These are phyloP conservation scores for Microctonus hyperodae DNA, from an alignment of 2,888 invertebrate species.

Conservation along the genomic window DNA sequence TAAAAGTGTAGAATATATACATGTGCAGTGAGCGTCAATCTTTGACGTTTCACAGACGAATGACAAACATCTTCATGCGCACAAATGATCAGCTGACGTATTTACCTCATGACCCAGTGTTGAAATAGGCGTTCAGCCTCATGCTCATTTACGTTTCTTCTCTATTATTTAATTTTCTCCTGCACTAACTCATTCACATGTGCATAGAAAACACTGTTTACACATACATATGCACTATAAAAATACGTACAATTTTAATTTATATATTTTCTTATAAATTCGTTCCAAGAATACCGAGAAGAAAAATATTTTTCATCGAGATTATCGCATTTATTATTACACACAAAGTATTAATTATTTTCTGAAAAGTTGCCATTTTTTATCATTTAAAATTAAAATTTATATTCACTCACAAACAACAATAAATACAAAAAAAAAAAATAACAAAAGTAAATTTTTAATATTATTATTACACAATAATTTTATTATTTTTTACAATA, in stretches of 20 bases:
- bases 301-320: not conserved
- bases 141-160: not conserved
- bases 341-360: not conserved
- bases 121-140: slow-evolving; percentile 15
- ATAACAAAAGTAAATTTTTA: no score
- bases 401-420: not conserved
- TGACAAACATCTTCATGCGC: not conserved
- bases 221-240: not conserved
- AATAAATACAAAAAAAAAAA: no score
- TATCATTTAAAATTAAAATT: not conserved
- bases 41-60: not conserved
- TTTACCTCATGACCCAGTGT: slow-evolving; percentile 39
- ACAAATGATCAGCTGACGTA: slow-evolving; percentile 22
- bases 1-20: not conserved
- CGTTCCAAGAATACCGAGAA: not conserved
- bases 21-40: not conserved
- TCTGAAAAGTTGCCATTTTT: no score
- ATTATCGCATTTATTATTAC: not conserved
- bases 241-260: not conserved
- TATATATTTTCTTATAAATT: not conserved
- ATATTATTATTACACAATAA: no score
- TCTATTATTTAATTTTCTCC: not conserved
- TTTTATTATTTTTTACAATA: no score
- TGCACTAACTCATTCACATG: not conserved
- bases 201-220: not conserved